Base-by-base conservation (phyloP, 2,888 invertebrate species). In the Poecilus cupreus region DNA sequence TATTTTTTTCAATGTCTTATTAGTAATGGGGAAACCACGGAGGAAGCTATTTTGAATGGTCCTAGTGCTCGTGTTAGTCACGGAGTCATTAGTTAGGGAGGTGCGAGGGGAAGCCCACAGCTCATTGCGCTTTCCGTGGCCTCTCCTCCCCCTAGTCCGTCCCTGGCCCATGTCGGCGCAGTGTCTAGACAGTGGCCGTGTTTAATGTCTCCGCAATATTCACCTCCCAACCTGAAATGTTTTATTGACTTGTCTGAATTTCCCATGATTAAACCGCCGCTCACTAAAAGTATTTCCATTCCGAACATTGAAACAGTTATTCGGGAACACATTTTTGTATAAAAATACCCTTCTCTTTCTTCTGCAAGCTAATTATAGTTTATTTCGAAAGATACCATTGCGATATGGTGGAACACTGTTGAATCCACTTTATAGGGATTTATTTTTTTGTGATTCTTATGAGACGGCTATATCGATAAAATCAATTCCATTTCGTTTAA, bases 401-500 rank as follows among this genome's bases (percentile, higher is more conserved):
- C n/a, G n/a, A n/a, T n/a, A n/a, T 32, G 32, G 54, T 10, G 54
- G 10, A 54, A 20, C 18, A 20, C 54, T 20, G 11, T 54, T 20
- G 20, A 54, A 11, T 60, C 60, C 26, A 13, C 26, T 26, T 13
- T 60, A 26, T n/a, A 24, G 60, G 13, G 24, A 24, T 76, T 24
- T 72, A 39, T 26, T 51, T 37, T 76, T 76, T 26, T 37, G 54
- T 57, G 10, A 37, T 20, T 39, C 51, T n/a, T 54, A 76, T 16
- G 16, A 24, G 26, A 75, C 26, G 20, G 24, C 24, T 32, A 16
- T 51, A 51, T 32, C 75, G 26, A 75, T 75, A 75, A 26, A 75
- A 75, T 75, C 75, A 75, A 54, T 75, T 75, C 51, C 75, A 75
- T 75, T 75, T 51, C 75, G 75, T 75, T 75, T 75, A 75, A 75